Evolutionary conservation across 2,888 invertebrate genomes (phyloP), one percentile per base, ranked within the genome.

Genomic region (Notodonta dromedarius): DNA sequence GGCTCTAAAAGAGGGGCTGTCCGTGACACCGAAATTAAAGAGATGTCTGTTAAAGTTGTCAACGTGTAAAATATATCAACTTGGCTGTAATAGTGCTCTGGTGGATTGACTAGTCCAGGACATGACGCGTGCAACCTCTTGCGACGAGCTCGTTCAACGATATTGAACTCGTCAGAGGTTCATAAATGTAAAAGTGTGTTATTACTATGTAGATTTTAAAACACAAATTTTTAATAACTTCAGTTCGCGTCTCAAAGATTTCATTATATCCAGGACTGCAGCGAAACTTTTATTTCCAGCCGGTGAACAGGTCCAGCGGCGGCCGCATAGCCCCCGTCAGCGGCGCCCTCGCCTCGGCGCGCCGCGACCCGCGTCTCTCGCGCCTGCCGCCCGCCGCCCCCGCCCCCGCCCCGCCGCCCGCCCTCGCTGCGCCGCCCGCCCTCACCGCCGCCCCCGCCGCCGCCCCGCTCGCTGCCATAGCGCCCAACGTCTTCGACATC

Each of bases 401-500:
- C 40, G n/a, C 71, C 58, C 60, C 58, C 77, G 70, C 63, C 70
- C 72, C 53, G 24, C 58, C 63, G 13, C 60, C 70, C 60, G 56
- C 65, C 6, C 71, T 89, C 62, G 76, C 16, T 76, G 84, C 67
- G 24, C 61, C 67, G 24, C 61, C 77, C 6, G 80, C 24, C 24
- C 24, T 24, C 24, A 2, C 24, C 85, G 69, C 80, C 84, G 40
- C 76, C 84, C 63, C 39, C 24, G 24, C 69, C 55, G 60, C 53
- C 53, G 54, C 66, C 55, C 51, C 39, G 57, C 52, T 14, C 62
- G 62, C 46, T 4, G 46, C 42, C 42, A 87, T 91, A 69, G 88
- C 91, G 7, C 81, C 90, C 62, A 84, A 91, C 84, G 88, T 90
- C 52, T 91, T 93, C 83, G 90, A 94, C 84, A 91, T 94, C 86